Base-by-base conservation (phyloP, 2,797 vertebrate species). In the Paedocypris micromegethes region DNA sequence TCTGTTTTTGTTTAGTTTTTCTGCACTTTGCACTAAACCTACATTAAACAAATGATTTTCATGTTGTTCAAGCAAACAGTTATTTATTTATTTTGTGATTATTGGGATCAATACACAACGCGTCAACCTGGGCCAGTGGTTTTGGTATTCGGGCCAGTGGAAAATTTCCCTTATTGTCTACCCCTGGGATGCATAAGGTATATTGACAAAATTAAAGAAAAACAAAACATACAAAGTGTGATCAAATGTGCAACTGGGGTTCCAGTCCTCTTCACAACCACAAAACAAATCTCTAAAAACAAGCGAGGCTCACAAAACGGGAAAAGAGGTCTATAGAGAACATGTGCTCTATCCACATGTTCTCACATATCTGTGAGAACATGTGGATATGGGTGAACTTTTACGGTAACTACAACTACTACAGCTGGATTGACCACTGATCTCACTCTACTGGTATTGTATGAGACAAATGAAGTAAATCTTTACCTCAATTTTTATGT, bases 371-470 rank as follows among this genome's bases (percentile, higher is more conserved):
- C 8, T 45, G 49, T 52, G 46, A 43, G 53, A 63, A 57, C 9
- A 42, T 68, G 60, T 64, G 37, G n/a, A 52, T 47, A 64, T 59
- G 62, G 56, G 56, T 41, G 39, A n/a, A 6, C 41, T 23, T 38
- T 38, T 3, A n/a, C 37, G 7, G 55, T 39, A 68, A 68, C 56
- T 9, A 67, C 54, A 58, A 7, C 57, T 42, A 42, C 50, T 7
- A n/a, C 62, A 61, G 67, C 62, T 7, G 57, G 46, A 58, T 41
- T 37, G 3, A 41, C 3, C 40, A 6, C 64, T 75, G 68, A 75
- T 49, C 68, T 75, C 68, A 71, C 43, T n/a, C 2, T 42, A 57
- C 4, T 6, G 44, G 52, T 61, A 67, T 70, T 47, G 38, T 55
- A 55, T 9, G 46, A 56, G 3, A 9, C 4, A 56, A 8, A 40